Conservation (phyloP, 2,797 vertebrate genomes). For the Coluber constrictor region DNA sequence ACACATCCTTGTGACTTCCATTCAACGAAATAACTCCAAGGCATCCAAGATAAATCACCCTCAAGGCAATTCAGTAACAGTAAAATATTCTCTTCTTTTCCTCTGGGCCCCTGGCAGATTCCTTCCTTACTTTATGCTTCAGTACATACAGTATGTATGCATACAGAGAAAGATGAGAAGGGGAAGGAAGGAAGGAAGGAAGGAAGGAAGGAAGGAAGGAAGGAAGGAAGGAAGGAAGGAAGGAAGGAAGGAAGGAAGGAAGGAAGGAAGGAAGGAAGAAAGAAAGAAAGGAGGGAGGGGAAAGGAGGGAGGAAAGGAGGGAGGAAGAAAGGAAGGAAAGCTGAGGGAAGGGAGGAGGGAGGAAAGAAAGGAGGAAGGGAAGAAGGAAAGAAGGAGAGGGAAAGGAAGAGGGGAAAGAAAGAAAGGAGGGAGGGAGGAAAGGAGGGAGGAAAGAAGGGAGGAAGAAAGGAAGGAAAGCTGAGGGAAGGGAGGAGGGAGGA, state of each 20-base stretch:
- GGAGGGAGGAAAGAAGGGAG: neutral
- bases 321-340: neutral
- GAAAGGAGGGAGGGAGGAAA: too few species aligned
- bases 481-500: too few species aligned
- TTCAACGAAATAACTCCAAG: neutral
- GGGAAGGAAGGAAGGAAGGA: neutral
- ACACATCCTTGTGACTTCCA: neutral
- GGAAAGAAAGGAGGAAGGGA: fast-evolving
- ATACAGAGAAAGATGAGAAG: neutral
- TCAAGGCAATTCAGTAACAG: neutral
- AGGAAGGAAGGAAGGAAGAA: too few species aligned
- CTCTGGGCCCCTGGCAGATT: neutral
- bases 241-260: neutral
- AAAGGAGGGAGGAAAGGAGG: fast-evolving
- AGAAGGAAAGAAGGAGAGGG: neutral
- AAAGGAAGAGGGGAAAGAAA: too few species aligned
- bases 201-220: too few species aligned
- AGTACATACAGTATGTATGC: neutral
- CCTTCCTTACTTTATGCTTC: neutral
- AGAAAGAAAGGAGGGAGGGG: too few species aligned
- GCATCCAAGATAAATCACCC: neutral
- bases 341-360: too few species aligned
- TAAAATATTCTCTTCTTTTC: neutral
- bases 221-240: fast-evolving
- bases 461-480: too few species aligned